Conservation (phyloP, 2,113 vertebrate species). For the Ondatra zibethicus region DNA sequence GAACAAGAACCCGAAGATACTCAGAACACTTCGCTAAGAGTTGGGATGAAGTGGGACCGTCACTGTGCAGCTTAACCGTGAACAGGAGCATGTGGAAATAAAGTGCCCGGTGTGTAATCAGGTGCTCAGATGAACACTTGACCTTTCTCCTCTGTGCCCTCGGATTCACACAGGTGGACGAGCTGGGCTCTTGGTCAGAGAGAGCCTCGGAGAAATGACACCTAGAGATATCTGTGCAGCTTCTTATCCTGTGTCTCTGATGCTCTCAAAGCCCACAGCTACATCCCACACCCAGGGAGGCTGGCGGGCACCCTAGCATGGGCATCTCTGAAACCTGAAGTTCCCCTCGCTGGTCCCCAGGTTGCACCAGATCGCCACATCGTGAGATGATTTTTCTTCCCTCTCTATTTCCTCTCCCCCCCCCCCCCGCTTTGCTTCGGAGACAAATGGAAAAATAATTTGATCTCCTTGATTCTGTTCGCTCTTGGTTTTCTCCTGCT, state of each 20-base stretch:
- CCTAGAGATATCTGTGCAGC: not conserved
- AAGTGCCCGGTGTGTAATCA: not conserved
- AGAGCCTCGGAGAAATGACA: not conserved
- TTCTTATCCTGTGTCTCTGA: not conserved
- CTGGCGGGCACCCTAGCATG: not conserved
- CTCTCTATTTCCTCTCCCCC: constrained; percentile 67
- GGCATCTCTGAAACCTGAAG: not conserved
- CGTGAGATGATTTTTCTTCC: constrained; percentile 71
- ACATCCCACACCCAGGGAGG: not conserved
- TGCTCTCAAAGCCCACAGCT: constrained; percentile 18
- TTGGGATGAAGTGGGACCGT: no score
- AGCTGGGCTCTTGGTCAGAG: not conserved
- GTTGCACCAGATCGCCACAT: constrained; percentile 62
- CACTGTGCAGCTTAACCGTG: not conserved
- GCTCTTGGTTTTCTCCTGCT: constrained; percentile 81
- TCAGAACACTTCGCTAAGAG: not conserved
- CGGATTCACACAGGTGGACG: not conserved
- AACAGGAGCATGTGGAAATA: accelerated
- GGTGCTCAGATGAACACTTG: no score
- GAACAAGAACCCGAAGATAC: accelerated
- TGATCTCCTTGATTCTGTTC: constrained; percentile 77
- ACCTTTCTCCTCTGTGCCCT: not conserved
- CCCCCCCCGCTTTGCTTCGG: constrained; percentile 66
- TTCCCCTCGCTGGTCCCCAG: not conserved
- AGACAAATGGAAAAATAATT: constrained; percentile 80